These are phyloP conservation scores for Nymphalis c-album DNA, from an alignment of 2,888 invertebrate species.

Conservation along the genomic window DNA sequence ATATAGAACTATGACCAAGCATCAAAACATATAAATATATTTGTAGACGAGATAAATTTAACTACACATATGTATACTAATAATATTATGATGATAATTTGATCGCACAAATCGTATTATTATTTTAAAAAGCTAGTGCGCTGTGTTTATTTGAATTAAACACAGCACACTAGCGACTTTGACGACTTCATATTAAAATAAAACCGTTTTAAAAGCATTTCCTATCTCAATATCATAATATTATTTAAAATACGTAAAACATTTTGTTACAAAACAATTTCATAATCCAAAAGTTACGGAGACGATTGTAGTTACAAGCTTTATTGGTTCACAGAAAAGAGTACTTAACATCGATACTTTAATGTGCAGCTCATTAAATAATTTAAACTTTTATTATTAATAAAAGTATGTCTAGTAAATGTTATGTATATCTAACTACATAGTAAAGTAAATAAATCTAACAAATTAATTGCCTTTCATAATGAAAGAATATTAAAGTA, in stretches of 20 bases:
- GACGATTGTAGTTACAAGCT: not conserved
- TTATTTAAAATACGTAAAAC: not conserved
- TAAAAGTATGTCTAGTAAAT: not conserved
- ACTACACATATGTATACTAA: not conserved
- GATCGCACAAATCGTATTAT: no score
- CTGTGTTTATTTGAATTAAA: no score
- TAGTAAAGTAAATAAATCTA: no score
- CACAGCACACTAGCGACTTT: no score
- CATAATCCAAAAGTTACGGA: not conserved
- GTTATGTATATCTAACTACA: no score
- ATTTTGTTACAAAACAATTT: constrained; percentile 2
- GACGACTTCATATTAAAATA: no score
- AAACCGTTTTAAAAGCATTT: no score
- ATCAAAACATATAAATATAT: not conserved
- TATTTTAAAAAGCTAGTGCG: no score
- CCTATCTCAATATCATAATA: no score
- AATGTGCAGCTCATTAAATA: not conserved
- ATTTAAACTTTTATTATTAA: not conserved
- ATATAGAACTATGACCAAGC: not conserved
- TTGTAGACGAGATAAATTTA: not conserved
- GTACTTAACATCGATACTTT: constrained; percentile 2
- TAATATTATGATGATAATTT: no score
- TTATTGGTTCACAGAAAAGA: not conserved
- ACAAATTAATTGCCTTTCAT: not conserved
- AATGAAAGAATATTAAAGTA: not conserved